Conservation (phyloP, 2,888 invertebrate species). For the Cylloceria caligata region DNA sequence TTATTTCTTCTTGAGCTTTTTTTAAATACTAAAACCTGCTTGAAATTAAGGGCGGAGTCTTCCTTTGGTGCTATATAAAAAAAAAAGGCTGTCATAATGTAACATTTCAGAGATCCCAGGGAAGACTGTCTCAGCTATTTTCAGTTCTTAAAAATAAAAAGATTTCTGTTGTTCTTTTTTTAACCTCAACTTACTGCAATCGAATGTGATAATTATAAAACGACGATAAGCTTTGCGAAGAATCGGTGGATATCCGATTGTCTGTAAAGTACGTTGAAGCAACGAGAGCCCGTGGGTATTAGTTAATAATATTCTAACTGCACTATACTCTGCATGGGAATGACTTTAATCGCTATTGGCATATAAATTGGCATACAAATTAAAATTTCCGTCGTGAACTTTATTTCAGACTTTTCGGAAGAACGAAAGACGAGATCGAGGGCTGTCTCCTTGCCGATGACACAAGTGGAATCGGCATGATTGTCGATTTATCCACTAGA, state of each 20-base stretch:
- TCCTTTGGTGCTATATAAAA: not conserved
- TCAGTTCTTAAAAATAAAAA: not conserved
- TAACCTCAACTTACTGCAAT: slow-evolving; percentile 19
- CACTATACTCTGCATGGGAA: slow-evolving; percentile 45
- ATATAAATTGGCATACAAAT: not conserved
- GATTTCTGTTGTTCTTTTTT: slow-evolving; percentile 12
- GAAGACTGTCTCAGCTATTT: slow-evolving; percentile 1
- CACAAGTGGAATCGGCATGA: slow-evolving; percentile 82
- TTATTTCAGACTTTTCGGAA: slow-evolving; percentile 83
- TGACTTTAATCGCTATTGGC: slow-evolving; percentile 15
- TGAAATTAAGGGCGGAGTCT: not conserved
- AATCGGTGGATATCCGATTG: slow-evolving; percentile 56
- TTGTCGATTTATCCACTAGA: slow-evolving; percentile 78
- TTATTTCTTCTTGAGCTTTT: slow-evolving; percentile 11
- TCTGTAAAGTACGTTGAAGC: slow-evolving; percentile 35
- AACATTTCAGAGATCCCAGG: slow-evolving; percentile 23
- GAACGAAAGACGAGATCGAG: slow-evolving; percentile 83
- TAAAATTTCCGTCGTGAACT: slow-evolving; percentile 28
- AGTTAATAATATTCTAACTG: slow-evolving; percentile 15
- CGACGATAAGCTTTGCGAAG: slow-evolving; percentile 44
- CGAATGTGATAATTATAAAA: slow-evolving; percentile 48
- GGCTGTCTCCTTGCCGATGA: slow-evolving; percentile 83
- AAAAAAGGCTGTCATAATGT: not conserved
- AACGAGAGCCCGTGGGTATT: slow-evolving; percentile 19
- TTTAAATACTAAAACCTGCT: slow-evolving; percentile 33